phyloP scores from a whole-genome alignment of 2,113 vertebrate genomes.

The Loxodonta africana region DNA sequence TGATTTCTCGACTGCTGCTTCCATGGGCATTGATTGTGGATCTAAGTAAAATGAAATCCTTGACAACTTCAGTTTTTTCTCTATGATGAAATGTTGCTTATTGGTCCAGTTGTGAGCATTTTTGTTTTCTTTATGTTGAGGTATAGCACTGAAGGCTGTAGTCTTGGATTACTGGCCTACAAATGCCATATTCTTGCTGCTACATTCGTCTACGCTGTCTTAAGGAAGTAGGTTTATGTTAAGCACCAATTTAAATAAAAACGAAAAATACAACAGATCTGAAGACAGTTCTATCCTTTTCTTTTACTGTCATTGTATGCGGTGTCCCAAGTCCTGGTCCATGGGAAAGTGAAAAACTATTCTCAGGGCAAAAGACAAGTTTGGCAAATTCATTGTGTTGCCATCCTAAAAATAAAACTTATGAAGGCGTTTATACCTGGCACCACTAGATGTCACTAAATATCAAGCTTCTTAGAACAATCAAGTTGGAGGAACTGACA shows the following conservation, averaged over 20 bases:
- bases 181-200: not conserved
- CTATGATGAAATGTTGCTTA: too few species aligned
- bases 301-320: not conserved
- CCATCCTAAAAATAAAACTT: not conserved
- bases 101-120: too few species aligned
- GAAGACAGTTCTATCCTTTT: not conserved
- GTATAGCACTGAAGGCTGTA: too few species aligned
- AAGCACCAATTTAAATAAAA: conserved; percentile 34
- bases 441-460: conserved; percentile 82
- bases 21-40: too few species aligned
- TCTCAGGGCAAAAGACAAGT: not conserved
- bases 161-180: not conserved
- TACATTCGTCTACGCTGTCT: not conserved
- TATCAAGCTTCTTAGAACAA: conserved; percentile 64
- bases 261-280: not conserved
- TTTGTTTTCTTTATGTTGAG: too few species aligned
- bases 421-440: not conserved
- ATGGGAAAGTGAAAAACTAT: not conserved
- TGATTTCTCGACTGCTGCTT: too few species aligned
- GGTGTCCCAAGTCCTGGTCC: not conserved
- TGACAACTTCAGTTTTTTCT: too few species aligned
- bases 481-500: not conserved
- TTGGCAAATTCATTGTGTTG: not conserved
- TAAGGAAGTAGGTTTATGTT: not conserved
- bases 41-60: too few species aligned